A percentile compares a stretch with the other conserved stretches of the same genome.
phyloP scores from a whole-genome alignment of 2,797 vertebrate species.

The Chelmon rostratus region DNA sequence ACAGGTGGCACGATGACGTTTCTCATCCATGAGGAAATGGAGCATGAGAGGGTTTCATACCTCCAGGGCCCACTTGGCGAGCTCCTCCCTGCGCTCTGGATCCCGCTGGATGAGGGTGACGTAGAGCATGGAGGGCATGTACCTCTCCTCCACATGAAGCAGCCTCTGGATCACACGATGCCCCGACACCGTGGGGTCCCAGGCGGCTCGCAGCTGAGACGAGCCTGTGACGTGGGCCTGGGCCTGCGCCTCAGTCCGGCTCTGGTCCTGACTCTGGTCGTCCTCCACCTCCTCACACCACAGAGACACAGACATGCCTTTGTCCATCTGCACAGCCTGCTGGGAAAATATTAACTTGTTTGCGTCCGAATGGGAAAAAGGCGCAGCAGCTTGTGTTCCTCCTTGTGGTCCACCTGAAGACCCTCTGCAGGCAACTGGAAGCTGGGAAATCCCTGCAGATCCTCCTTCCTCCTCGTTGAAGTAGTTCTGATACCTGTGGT shows the following conservation, averaged over 20 bases:
- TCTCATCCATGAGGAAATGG: background rate
- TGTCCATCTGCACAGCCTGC: slow-evolving; percentile 54
- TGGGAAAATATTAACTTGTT: slow-evolving; percentile 17
- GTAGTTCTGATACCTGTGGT: slow-evolving; percentile 23
- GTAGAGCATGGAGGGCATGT: slow-evolving; percentile 84
- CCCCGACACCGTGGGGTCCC: slow-evolving; percentile 84
- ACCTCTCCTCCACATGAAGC: slow-evolving; percentile 82
- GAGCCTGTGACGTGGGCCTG: background rate
- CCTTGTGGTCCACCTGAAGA: slow-evolving; percentile 9
- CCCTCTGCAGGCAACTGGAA: background rate
- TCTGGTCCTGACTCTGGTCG: slow-evolving; percentile 35
- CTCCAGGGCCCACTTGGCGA: slow-evolving; percentile 86
- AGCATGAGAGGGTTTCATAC: slow-evolving; percentile 62
- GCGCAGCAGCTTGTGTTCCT: slow-evolving; percentile 6
- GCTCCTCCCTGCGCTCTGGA: slow-evolving; percentile 81
- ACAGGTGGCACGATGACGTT: background rate
- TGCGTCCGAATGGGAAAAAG: slow-evolving; percentile 25
- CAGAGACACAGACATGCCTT: slow-evolving; percentile 80
- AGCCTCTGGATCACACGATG: slow-evolving; percentile 84
- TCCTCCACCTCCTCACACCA: slow-evolving; percentile 86
- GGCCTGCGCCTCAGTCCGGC: slow-evolving; percentile 8
- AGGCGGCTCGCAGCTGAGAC: slow-evolving; percentile 77
- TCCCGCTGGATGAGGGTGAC: slow-evolving; percentile 82
- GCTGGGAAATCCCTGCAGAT: slow-evolving; percentile 4
- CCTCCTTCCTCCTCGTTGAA: background rate